Percentiles rank a stretch among this genome's conserved stretches.
These are phyloP conservation scores for Zaprionus lachaisei DNA, from an alignment of 1,140 invertebrate genomes.

Conservation along the genomic window DNA sequence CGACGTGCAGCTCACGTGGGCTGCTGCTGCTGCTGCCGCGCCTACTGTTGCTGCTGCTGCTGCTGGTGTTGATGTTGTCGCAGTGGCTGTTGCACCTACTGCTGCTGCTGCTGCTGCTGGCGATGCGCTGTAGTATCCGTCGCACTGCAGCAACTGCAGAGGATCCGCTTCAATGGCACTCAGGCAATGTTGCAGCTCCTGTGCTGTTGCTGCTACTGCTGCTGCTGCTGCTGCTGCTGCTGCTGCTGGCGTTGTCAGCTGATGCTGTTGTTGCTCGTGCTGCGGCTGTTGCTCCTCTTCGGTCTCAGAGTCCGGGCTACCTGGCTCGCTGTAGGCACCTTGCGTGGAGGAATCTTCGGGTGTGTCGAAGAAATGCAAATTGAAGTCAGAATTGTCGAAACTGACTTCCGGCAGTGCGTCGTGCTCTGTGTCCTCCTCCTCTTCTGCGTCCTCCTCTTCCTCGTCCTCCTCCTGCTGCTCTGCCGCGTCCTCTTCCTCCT, in stretches of 20 bases:
- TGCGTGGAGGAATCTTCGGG: constrained; percentile 88
- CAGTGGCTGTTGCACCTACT: constrained; percentile 17
- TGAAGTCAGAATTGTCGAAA: constrained; percentile 91
- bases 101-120: constrained; percentile 22
- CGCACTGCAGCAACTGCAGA: constrained; percentile 70
- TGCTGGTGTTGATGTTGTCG: constrained; percentile 28
- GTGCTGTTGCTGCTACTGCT: constrained; percentile 13
- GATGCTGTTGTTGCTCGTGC: constrained; percentile 25
- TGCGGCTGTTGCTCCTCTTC: constrained; percentile 83
- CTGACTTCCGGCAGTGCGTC: constrained; percentile 87
- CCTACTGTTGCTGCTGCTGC: constrained; percentile 23
- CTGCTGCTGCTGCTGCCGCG: constrained; percentile 42
- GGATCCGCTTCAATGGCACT: constrained; percentile 79
- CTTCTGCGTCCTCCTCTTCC: constrained; percentile 42
- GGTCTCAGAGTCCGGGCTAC: constrained; percentile 88
- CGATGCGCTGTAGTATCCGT: constrained; percentile 47
- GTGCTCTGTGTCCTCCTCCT: constrained; percentile 24
- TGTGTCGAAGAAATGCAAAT: constrained; percentile 91
- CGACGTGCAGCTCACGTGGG: constrained; percentile 63
- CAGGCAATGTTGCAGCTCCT: constrained; percentile 65
- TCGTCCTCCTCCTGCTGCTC: constrained; percentile 19
- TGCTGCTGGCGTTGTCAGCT: constrained; percentile 14
- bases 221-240: constrained; percentile 21
- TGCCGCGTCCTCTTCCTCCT: constrained; percentile 25
- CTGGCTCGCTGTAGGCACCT: constrained; percentile 88